Evolutionary conservation across 2,888 invertebrate species (phyloP), one percentile per base, ranked within the genome.

Genomic region (Meloe dianella): DNA sequence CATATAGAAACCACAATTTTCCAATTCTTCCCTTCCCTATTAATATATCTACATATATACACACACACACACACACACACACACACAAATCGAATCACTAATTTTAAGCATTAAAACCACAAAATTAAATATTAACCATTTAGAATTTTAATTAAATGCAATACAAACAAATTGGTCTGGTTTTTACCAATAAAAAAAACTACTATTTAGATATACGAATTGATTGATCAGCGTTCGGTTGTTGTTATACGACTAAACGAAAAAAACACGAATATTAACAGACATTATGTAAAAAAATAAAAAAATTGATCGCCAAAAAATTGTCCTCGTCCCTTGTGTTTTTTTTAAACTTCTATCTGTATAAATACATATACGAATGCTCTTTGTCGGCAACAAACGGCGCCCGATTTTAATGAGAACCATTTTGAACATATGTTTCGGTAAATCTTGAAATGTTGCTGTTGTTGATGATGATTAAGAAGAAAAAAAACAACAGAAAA

Each of bases 321-420:
- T 47, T 47, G 47, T 47, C 47, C 17, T 41, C 38, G 38, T 17
- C 38, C 38, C 38, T n/a, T 27, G 2, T 41, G 38, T 41, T 8
- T 17, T 41, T 27, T 41, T 41, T 17, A 4, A 41, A 17, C 17
- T 12, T 17, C 6, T n/a, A 5, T 8, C 1, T 51, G 2, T 20
- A 9, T 22, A 20, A 27, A 7, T 27, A 27, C 27, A 27, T 27
- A 10, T 54, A 20, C 20, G 12, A 24, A 14, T 54, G 24, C 10
- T 24, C 54, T 54, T 54, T 54, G 54, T 54, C 54, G 54, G 54
- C 54, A 27, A 24, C 24, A 27, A 54, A 27, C 54, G 54, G 54
- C 54, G 54, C 54, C 54, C 54, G 54, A 54, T 54, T 54, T 54
- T 54, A 54, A 54, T 54, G 54, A 54, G 54, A 54, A 54, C 54